Evolutionary conservation across 1,140 invertebrate genomes (phyloP), one percentile per base, ranked within the genome.

Genomic region (Amphibalanus amphitrite): DNA sequence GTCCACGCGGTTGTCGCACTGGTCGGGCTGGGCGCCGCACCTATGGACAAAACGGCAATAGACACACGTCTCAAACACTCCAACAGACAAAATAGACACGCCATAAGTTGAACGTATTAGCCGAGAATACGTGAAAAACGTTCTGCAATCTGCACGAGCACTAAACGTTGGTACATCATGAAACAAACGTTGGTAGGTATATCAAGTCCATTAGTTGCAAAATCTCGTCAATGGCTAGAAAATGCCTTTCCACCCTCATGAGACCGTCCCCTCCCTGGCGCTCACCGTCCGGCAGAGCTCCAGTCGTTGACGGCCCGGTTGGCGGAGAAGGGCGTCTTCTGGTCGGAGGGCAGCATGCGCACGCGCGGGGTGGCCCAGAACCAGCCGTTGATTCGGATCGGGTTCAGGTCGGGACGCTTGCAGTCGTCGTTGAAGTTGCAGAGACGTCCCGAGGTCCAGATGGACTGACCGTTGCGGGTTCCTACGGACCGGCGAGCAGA

Each of bases 301-400:
- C 65, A 67, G 23, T 67, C 65, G 28, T 67, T 67, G 65, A 67
- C 20, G 65, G 65, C 65, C n/a, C 65, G 23, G 8, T 25, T 26
- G 17, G n/a, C n/a, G 65, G 28, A 28, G 28, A 29, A 29, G 15
- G 70, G 25, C 1, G 28, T 40, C 17, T 82, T 29, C 89, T 90
- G 86, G 68, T 83, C 88, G 28, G 88, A 88, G 28, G 89, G 89
- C 0, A 89, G 87, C 73, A 91, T 79, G 78, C 90, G 91, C 78
- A 90, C 87, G 26, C 90, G 83, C 73, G 88, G 88, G 8, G 88
- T 89, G 25, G 89, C 90, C 90, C 90, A 92, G 83, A 92, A 92
- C 90, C 90, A 92, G 33, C 71, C 90, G 75, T 91, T 91, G 69
- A 90, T 80, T 38, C 86, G 83, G n/a, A 86, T 82, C 17, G 90